Base-by-base conservation (phyloP, 2,113 vertebrate species). In the Nettapus auritus region DNA sequence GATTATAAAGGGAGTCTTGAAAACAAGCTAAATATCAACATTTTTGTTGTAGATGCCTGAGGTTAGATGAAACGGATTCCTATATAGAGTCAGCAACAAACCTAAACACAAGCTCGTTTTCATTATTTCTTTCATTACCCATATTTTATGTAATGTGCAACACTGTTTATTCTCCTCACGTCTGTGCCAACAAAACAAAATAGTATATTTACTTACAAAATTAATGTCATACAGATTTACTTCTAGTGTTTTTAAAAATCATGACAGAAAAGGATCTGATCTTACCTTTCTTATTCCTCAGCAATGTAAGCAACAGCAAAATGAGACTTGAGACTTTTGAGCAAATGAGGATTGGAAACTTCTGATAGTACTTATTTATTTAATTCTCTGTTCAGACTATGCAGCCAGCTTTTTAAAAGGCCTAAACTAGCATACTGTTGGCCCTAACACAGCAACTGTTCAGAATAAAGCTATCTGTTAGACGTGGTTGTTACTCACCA, bases 141-240 rank as follows among this genome's bases (percentile, higher is more conserved):
- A 2, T 67, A 48, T 57, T 78, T 70, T 82, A 53, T 67, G 15
- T 13, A 44, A 2, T 0, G 0, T 62, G 69, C 68, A 68, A 16
- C 26, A 20, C 22, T 31, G 1, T 67, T 75, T 22, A 25, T 26
- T 64, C 31, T 31, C 2, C 8, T 53, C 10, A 52, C 4, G 73
- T 48, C 11, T 34, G 2, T 36, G 52, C 8, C 20, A 63, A 33
- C 2, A 67, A 50, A 67, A 70, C 46, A 59, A n/a, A 36, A n/a
- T 34, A 34, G n/a, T 60, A 60, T 42, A 38, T 46, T 86, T 86
- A 31, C 13, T 55, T 59, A 36, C 5, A 46, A 52, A 80, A 44
- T 21, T 52, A 36, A 38, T 33, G 13, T 18, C 38, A 62, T 11
- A 33, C 11, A 18, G 0, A 0, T 57, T 44, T 36, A 1, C 57